Evolutionary conservation across 2,888 invertebrate genomes (phyloP), one percentile per base, ranked within the genome.

Genomic region (Serripes groenlandicus): DNA sequence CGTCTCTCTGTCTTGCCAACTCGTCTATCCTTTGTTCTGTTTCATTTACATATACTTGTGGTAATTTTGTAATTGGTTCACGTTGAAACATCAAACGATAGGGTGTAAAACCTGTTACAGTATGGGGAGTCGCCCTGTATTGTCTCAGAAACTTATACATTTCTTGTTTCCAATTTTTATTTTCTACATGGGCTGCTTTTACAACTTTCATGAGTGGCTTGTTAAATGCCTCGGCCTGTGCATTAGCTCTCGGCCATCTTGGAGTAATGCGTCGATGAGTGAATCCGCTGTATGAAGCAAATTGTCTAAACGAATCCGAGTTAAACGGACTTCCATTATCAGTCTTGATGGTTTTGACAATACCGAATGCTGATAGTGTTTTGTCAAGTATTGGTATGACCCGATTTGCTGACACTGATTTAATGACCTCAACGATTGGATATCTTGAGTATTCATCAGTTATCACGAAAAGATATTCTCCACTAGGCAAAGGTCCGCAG

Each of bases 321-420:
- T 64, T 18, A 30, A 64, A 28, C 9, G 64, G 64, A 11, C n/a
- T n/a, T n/a, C n/a, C n/a, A n/a, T n/a, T n/a, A n/a, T n/a, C n/a
- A n/a, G n/a, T n/a, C n/a, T n/a, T 15, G 9, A 21, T 82, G 74
- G 66, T 85, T 82, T 28, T 71, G 32, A 76, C 76, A 1, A 64
- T 35, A 26, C 78, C 78, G 64, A 82, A 82, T 21, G 23, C 26
- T 26, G 56, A 54, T 52, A 77, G 21, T 64, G 77, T 75, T 26
- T 60, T 72, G 62, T 86, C 83, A 3, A 86, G 72, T 28, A 56
- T 56, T 18, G 86, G 79, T 34, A 81, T 86, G 7, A 68, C 72
- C 0, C 76, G 58, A 21, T 79, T 75, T 3, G 76, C 66, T n/a
- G 81, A 82, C 9, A 70, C 74, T 18, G 21, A 5, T 3, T 34